Conservation (phyloP, 2,113 vertebrate genomes). For the Osmerus mordax region DNA sequence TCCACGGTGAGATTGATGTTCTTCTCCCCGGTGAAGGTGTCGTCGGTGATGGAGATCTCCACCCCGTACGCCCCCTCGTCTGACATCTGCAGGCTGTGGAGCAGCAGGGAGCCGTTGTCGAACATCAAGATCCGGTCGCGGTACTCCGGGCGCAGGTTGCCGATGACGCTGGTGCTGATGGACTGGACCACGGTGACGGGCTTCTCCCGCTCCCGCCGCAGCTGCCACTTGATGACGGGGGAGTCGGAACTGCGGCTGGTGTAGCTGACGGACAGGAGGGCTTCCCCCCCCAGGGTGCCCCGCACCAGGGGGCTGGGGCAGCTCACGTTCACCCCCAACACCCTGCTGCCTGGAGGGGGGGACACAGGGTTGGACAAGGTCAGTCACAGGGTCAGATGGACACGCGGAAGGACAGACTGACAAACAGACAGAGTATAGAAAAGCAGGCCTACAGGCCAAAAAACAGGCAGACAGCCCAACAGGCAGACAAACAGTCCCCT, state of each 20-base stretch:
- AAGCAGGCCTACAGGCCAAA: no score
- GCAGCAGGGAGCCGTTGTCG: constrained; percentile 89
- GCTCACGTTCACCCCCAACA: constrained; percentile 88
- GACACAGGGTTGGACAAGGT: not conserved
- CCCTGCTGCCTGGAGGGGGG: constrained; percentile 66
- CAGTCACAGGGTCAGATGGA: not conserved
- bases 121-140: constrained; percentile 87
- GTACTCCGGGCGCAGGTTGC: constrained; percentile 89
- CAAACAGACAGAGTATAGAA: no score
- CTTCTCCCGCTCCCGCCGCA: constrained; percentile 83
- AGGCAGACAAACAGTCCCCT: no score
- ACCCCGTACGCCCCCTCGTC: constrained; percentile 94
- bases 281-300: constrained; percentile 83
- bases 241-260: constrained; percentile 85
- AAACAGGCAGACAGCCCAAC: no score
- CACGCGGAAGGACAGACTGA: no score
- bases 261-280: constrained; percentile 91
- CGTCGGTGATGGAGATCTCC: constrained; percentile 96
- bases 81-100: constrained; percentile 84
- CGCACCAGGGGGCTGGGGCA: constrained; percentile 80
- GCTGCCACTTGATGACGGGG: constrained; percentile 95
- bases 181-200: constrained; percentile 94
- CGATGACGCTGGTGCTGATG: constrained; percentile 90
- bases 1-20: constrained; percentile 93
- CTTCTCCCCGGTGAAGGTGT: constrained; percentile 91